Conservation (phyloP, 2,113 vertebrate genomes). For the Oxyura jamaicensis region DNA sequence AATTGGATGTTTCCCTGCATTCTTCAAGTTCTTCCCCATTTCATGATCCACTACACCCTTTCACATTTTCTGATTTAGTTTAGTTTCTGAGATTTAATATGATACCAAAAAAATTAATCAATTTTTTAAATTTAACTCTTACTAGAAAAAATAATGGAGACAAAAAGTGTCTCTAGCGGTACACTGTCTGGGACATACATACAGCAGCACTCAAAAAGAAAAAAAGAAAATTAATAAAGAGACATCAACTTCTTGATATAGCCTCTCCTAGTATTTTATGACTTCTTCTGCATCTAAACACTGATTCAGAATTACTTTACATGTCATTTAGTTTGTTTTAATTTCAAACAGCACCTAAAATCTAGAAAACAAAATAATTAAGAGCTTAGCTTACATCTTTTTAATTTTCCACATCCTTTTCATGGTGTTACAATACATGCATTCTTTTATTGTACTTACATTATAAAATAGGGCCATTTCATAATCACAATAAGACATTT, state of each 20-base stretch:
- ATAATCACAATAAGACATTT: background rate
- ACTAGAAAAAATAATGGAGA: background rate
- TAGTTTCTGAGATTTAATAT: background rate
- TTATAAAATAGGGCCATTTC: background rate
- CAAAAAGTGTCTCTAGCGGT: background rate
- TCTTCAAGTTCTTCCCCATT: background rate
- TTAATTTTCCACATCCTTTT: background rate
- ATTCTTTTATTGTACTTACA: background rate
- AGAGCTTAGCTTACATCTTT: background rate
- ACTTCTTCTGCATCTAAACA: background rate
- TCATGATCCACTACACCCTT: rapidly evolving
- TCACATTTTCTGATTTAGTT: background rate
- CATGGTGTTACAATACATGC: background rate
- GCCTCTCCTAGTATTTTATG: background rate
- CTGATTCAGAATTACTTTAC: background rate
- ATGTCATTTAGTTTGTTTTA: background rate
- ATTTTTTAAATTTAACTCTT: background rate
- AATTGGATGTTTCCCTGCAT: background rate
- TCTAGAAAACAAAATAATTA: background rate
- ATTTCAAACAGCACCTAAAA: background rate
- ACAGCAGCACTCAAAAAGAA: background rate
- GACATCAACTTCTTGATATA: background rate
- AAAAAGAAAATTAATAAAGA: background rate
- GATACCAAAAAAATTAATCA: background rate
- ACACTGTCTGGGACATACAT: background rate